A percentile compares a stretch with the other conserved stretches of the same genome.
These are phyloP conservation scores for Nomada fucata DNA, from an alignment of 2,888 invertebrate species.

Conservation along the genomic window DNA sequence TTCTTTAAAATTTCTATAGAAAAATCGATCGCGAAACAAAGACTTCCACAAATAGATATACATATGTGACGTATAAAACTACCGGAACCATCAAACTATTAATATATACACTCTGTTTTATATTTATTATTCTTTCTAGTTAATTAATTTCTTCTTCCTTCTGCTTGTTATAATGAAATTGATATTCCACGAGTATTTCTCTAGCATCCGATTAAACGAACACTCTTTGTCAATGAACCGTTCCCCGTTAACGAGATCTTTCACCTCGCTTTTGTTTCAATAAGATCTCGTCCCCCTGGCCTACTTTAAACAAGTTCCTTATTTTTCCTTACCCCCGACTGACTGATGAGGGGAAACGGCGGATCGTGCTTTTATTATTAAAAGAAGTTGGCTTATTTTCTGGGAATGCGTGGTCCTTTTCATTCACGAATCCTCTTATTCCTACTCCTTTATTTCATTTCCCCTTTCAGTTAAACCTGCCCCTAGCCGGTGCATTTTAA, in stretches of 20 bases:
- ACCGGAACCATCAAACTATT: not conserved
- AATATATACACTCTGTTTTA: not conserved
- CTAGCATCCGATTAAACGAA: slow-evolving; percentile 8
- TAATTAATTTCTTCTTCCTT: not conserved
- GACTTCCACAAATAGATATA: not conserved
- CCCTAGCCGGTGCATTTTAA: not conserved
- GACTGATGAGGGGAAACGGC: no score
- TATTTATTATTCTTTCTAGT: no score
- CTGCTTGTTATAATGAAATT: not conserved
- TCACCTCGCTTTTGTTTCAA: slow-evolving; percentile 15
- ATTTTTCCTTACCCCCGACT: not conserved
- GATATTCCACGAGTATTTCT: not conserved
- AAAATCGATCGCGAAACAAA: not conserved
- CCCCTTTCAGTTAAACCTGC: not conserved
- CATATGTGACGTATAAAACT: no score
- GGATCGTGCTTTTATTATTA: not conserved
- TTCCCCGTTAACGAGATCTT: slow-evolving; percentile 13
- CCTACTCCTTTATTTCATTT: not conserved
- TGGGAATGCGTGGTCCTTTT: not conserved
- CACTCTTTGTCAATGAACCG: not conserved
- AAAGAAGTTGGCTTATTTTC: slow-evolving; percentile 5
- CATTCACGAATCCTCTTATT: not conserved
- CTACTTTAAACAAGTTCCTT: slow-evolving; percentile 16
- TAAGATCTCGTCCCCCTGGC: not conserved
- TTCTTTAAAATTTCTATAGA: no score